Evolutionary conservation across 2,888 invertebrate species (phyloP), one percentile per base, ranked within the genome.

Genomic region (Athalia circularis): DNA sequence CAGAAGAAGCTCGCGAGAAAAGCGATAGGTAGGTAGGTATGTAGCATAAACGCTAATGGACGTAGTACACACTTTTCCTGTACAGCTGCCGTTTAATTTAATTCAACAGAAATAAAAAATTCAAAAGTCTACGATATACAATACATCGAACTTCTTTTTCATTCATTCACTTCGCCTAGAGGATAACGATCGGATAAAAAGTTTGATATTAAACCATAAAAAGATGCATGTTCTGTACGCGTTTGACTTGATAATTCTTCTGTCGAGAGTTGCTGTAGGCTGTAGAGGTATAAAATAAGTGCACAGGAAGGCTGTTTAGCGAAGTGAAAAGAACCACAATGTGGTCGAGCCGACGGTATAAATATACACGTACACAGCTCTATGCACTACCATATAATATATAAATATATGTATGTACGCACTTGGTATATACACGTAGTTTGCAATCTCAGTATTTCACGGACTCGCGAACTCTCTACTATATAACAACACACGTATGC

Each of bases 301-400:
- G 57, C 68, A 43, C 68, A 57, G 70, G 70, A 76, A 76, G 75
- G 68, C 79, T 68, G 76, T 54, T 67, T 65, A 72, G 70, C 74
- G 48, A 59, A 70, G 61, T 48, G 65, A 47, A 59, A 62, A 72
- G 79, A 76, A 11, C 48, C 45, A 65, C 77, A 68, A 59, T 11
- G 48, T 65, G 62, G 48, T 78, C 65, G 65, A 62, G 57, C 65
- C 47, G 57, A 68, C 64, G 65, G 74, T 61, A 70, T 64, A 65
- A 65, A 61, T 62, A 65, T 54, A 62, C 47, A 64, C 7, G 74
- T 79, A 48, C 8, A 15, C 29, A 74, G 54, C 8, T 57, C 29
- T 59, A 57, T 29, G 29, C 29, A 29, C 29, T 74, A 74, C 11
- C 13, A 59, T 11, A 13, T 11, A 1, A n/a, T n/a, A 65, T 15